phyloP scores from a whole-genome alignment of 1,140 invertebrate species.

The Doryteuthis pealeii region DNA sequence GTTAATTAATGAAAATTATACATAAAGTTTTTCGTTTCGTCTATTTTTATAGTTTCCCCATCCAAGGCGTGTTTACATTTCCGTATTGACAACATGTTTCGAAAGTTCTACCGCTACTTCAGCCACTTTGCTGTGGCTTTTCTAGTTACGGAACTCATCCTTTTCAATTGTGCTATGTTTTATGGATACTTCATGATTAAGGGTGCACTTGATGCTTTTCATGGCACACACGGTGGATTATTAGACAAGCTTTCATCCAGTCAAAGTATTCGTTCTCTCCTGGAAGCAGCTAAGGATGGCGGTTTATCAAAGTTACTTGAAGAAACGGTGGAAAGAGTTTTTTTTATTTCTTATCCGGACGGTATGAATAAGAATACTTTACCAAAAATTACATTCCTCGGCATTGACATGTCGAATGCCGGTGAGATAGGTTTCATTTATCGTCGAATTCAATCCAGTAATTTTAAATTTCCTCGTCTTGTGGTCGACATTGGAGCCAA shows the following conservation, averaged over 20 bases:
- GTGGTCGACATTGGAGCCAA: constrained; percentile 52
- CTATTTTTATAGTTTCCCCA: too few species aligned
- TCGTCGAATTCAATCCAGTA: constrained; percentile 29
- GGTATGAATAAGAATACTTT: too few species aligned
- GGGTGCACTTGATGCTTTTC: constrained; percentile 18
- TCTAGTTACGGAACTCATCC: constrained; percentile 28
- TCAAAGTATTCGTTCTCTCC: constrained; percentile 15
- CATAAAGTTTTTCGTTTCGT: too few species aligned
- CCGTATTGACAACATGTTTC: too few species aligned
- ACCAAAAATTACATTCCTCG: constrained; percentile 30
- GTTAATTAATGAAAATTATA: too few species aligned
- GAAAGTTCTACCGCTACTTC: not conserved
- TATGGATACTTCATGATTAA: constrained; percentile 26
- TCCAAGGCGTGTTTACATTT: too few species aligned
- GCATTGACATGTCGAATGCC: constrained; percentile 43
- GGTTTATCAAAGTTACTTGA: constrained; percentile 32
- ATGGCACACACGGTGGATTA: constrained; percentile 13
- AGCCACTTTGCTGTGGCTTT: constrained; percentile 19
- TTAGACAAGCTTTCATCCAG: constrained; percentile 14
- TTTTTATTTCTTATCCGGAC: constrained; percentile 19
- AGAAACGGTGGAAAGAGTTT: constrained; percentile 35
- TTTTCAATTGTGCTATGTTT: constrained; percentile 29
- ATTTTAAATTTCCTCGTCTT: constrained; percentile 28
- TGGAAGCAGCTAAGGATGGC: constrained; percentile 32
- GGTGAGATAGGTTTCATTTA: constrained; percentile 41